Evolutionary conservation across 2,113 vertebrate species (phyloP), one percentile per base, ranked within the genome.

Genomic region (Triplophysa rosa): DNA sequence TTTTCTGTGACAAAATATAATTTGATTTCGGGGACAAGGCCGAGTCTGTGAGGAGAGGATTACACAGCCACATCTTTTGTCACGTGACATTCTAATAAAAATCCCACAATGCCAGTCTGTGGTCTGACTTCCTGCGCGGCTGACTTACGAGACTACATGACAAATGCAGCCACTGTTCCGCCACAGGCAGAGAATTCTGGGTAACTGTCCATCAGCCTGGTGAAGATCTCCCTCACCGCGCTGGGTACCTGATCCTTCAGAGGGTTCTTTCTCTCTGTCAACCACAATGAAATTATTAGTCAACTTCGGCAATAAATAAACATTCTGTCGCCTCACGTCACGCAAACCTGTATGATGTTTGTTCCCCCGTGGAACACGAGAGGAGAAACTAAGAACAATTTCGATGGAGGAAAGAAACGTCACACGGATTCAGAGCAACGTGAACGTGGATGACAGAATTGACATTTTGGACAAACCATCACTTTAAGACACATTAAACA

Each of bases 161-260:
- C 88, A 89, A 98, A 98, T 6, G 96, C 96, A 83, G 95, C 96
- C 47, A 95, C 79, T 26, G 95, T 96, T 83, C 85, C 92, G n/a
- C 92, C 89, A 86, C 93, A 97, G 56, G 85, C 87, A 10, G 86
- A 90, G 86, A 94, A 96, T 78, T 95, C 89, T 0, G 93, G 92
- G 79, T 94, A 82, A 10, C 76, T 86, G 47, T 82, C 42, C 87
- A 93, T 90, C 84, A 98, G 90, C 65, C 85, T 90, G 67, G 49
- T 86, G 82, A 97, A 95, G n/a, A 87, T 88, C 70, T 93, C 89
- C 82, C 87, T 91, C 62, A 98, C 89, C 0, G 80, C 89, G 0
- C 84, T 77, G 0, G 89, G 90, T 81, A 98, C 88, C 52, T 93
- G 92, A 6, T 91, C 87, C 80, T 93, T 91, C 0, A 80, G 64